These are phyloP conservation scores for Bellardia pandia DNA, from an alignment of 2,888 invertebrate genomes.

Conservation along the genomic window DNA sequence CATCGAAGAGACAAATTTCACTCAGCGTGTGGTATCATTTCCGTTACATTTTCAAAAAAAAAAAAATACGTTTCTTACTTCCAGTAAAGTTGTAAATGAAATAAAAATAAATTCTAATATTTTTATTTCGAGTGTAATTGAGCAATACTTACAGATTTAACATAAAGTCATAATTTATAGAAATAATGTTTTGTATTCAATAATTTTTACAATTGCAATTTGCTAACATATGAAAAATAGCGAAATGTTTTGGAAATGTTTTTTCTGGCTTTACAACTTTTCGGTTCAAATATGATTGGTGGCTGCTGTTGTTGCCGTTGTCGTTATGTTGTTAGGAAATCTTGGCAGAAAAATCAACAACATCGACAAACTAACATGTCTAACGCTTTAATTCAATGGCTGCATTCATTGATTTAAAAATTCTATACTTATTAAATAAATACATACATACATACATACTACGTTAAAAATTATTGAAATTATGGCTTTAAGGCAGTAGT, in stretches of 20 bases:
- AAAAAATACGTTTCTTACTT: too few species aligned
- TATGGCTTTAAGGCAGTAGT: slow-evolving; percentile 42
- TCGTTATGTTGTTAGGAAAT: slow-evolving; percentile 42
- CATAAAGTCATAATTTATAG: slow-evolving; percentile 47
- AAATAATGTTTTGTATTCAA: slow-evolving; percentile 51
- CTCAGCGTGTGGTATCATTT: too few species aligned
- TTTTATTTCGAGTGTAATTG: slow-evolving; percentile 46
- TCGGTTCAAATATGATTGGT: slow-evolving; percentile 52
- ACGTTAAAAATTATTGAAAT: slow-evolving; percentile 24
- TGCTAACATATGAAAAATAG: slow-evolving; percentile 55
- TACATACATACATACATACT: slow-evolving; percentile 5
- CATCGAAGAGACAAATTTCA: too few species aligned
- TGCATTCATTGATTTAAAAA: slow-evolving; percentile 27
- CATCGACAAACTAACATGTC: neutral
- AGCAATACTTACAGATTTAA: neutral
- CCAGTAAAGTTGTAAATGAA: too few species aligned
- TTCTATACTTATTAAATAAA: slow-evolving; percentile 13
- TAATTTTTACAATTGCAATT: slow-evolving; percentile 67
- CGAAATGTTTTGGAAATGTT: neutral
- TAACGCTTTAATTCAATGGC: slow-evolving; percentile 18
- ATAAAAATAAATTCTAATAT: neutral
- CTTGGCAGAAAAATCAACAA: slow-evolving; percentile 31
- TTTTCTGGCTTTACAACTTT: slow-evolving; percentile 31
- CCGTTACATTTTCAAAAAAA: too few species aligned
- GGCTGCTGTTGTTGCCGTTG: slow-evolving; percentile 14